Percentiles rank a stretch among this genome's conserved stretches.
Evolutionary conservation across 2,888 invertebrate species (phyloP).

Genomic region (Conchocele bisecta): DNA sequence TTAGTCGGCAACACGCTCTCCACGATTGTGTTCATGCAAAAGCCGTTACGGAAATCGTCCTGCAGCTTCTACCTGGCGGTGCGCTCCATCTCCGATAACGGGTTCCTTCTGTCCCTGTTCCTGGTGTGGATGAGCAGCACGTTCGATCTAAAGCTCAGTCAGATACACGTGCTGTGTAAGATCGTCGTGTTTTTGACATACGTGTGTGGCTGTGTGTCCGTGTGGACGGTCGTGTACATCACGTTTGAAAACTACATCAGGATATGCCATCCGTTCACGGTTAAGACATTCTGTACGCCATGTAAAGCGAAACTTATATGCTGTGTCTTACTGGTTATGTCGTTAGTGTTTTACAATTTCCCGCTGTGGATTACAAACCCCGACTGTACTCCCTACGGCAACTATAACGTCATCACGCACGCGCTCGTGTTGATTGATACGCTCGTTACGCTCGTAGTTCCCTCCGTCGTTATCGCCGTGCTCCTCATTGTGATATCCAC

Average conservation of each 20-base stretch:
- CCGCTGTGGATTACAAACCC: conserved; percentile 58
- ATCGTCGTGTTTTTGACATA: conserved; percentile 88
- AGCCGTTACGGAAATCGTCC: conserved; percentile 88
- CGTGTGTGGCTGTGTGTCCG: conserved; percentile 71
- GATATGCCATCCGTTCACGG: conserved; percentile 60
- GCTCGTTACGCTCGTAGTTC: conserved; percentile 58
- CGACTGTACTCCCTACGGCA: conserved; percentile 32
- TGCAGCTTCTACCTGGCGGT: conserved; percentile 91
- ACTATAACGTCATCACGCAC: conserved; percentile 27
- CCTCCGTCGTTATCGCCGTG: conserved; percentile 55
- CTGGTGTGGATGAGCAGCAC: conserved; percentile 61
- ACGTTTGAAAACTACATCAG: conserved; percentile 65
- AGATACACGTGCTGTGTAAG: conserved; percentile 87
- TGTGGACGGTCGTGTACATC: conserved; percentile 67
- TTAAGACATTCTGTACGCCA: conserved; percentile 45
- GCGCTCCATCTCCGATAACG: conserved; percentile 90
- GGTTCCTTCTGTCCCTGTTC: conserved; percentile 88
- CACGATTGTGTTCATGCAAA: conserved; percentile 88
- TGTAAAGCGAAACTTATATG: conserved; percentile 17
- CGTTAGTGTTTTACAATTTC: conserved; percentile 53
- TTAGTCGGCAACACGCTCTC: conserved; percentile 89
- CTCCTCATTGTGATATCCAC: conserved; percentile 24
- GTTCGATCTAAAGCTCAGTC: conserved; percentile 33
- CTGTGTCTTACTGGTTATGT: conserved; percentile 24
- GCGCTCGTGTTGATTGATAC: conserved; percentile 56